phyloP scores from a whole-genome alignment of 2,888 invertebrate genomes.

The Ormia ochracea region DNA sequence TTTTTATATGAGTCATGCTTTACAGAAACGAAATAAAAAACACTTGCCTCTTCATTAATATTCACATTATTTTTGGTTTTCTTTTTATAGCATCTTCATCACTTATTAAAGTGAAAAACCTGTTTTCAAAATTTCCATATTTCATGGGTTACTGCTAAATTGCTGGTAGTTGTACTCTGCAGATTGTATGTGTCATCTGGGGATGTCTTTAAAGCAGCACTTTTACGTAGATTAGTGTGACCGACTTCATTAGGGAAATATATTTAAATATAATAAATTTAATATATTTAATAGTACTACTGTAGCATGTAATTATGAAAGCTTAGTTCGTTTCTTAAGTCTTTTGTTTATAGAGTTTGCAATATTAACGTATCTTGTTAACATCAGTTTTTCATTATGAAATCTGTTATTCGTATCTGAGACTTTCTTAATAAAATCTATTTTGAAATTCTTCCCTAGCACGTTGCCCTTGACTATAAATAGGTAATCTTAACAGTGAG shows the following conservation, averaged over 20 bases:
- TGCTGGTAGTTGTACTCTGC: not conserved
- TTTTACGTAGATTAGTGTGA: not conserved
- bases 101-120: not conserved
- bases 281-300: not conserved
- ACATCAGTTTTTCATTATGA: not conserved
- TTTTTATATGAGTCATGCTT: not conserved
- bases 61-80: not conserved
- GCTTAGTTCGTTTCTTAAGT: not conserved
- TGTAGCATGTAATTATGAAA: not conserved
- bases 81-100: not conserved
- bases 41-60: not conserved
- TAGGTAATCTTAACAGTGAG: too few relatives aligned
- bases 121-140: constrained; percentile 29
- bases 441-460: too few relatives aligned
- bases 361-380: not conserved
- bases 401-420: not conserved
- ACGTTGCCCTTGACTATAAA: too few relatives aligned
- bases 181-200: not conserved
- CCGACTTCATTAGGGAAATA: not conserved
- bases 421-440: too few relatives aligned
- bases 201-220: not conserved
- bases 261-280: not conserved
- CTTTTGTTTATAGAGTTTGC: not conserved
- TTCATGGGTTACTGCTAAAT: not conserved
- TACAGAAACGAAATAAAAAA: not conserved